Base-by-base conservation (phyloP, 2,113 vertebrate genomes). In the Dicaeum eximium region DNA sequence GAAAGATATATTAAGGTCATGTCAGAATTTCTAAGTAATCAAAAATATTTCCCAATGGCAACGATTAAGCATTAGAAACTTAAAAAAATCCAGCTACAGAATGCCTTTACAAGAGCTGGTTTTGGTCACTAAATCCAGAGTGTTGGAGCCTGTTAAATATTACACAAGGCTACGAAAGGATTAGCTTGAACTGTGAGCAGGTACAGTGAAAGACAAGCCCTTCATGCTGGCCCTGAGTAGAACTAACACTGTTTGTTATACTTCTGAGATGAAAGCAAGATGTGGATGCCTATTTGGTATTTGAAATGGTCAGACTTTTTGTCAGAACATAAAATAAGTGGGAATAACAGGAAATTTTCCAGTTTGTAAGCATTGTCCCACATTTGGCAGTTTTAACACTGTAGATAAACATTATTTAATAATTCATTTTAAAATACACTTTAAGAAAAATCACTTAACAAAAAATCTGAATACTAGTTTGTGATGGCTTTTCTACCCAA, bases 1-100 rank as follows among this genome's bases (percentile, higher is more conserved):
- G 2, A 90, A 83, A 87, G 38, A 79, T 71, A 13, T 61, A 89
- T 81, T 84, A 95, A 93, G 61, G 60, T 84, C 69, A 69, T 27
- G 44, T 53, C 86, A 93, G 57, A 80, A 92, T 72, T 93, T 89
- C 56, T 75, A 91, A 72, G 40, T 60, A 93, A 89, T 86, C 61
- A 96, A 78, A 89, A 93, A 48, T 78, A 84, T 79, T 94, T 92
- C 62, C 78, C 38, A 89, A 86, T 64, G 53, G 73, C 65, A 94
- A 84, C 38, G 47, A 84, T 89, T 67, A 84, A 75, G 13, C 8
- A 2, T 53, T 79, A 85, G 53, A 72, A 92, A 87, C 6, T 11
- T 11, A 62, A 84, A 84, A 84, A 60, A 79, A 57, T 60, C 15
- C 1, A 14, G 40, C n/a, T 48, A 72, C 16, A 42, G 30, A 48